A percentile compares a stretch with the other conserved stretches of the same genome.
These are phyloP conservation scores for Bellardia pandia DNA, from an alignment of 2,888 invertebrate species.

Conservation along the genomic window DNA sequence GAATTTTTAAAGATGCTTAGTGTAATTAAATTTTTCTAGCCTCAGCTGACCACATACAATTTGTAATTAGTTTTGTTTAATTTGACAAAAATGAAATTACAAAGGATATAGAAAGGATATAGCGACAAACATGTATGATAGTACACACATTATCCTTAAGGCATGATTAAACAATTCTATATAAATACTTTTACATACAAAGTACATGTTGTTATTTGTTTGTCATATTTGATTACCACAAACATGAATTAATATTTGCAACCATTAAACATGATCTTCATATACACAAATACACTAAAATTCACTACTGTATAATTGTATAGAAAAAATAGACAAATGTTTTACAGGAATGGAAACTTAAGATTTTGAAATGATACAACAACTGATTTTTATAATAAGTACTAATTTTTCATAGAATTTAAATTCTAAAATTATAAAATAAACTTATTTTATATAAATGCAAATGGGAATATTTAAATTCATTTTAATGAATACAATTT, in stretches of 20 bases:
- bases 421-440: too few relatives aligned
- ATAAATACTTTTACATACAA: background rate
- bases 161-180: conserved; percentile 25
- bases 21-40: background rate
- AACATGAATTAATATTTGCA: conserved; percentile 29
- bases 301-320: background rate
- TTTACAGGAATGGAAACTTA: too few relatives aligned
- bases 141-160: background rate
- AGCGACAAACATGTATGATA: background rate
- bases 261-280: conserved; percentile 7
- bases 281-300: background rate
- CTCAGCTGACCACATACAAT: background rate
- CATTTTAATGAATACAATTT: too few relatives aligned
- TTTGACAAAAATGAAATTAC: background rate
- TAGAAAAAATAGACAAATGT: background rate
- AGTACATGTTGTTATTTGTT: background rate
- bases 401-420: too few relatives aligned
- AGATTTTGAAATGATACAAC: too few relatives aligned
- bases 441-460: too few relatives aligned
- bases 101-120: background rate
- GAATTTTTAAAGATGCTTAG: too few relatives aligned
- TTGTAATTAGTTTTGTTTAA: conserved; percentile 16
- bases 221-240: conserved; percentile 14
- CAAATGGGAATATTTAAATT: too few relatives aligned
- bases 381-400: too few relatives aligned